Evolutionary conservation across 1,140 invertebrate genomes (phyloP).

Genomic region (Procambarus clarkii): DNA sequence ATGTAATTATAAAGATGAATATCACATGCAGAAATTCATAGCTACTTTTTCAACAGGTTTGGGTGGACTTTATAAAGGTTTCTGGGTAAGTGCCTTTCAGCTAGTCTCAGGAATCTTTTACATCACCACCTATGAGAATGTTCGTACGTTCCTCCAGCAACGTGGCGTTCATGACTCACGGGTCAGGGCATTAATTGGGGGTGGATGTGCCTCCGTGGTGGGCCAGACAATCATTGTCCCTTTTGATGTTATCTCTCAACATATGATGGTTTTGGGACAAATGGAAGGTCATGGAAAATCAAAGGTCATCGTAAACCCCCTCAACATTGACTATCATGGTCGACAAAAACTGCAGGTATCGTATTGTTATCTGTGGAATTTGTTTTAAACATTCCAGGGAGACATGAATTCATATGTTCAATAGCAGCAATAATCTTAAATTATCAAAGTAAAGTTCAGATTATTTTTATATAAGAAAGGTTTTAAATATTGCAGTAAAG

Average conservation of each 20-base stretch:
- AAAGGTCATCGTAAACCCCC: conserved; percentile 74
- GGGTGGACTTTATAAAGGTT: conserved; percentile 93
- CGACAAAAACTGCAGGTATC: conserved; percentile 77
- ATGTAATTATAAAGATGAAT: too few relatives aligned
- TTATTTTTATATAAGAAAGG: too few relatives aligned
- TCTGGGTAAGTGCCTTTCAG: conserved; percentile 93
- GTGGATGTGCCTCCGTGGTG: conserved; percentile 92
- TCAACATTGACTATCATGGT: conserved; percentile 76
- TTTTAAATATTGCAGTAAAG: too few relatives aligned
- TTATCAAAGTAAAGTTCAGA: too few relatives aligned
- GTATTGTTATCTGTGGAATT: not conserved
- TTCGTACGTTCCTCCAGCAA: conserved; percentile 86
- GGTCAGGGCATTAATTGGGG: conserved; percentile 78
- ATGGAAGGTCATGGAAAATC: conserved; percentile 50
- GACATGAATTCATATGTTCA: too few relatives aligned
- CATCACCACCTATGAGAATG: conserved; percentile 96
- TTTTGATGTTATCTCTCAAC: conserved; percentile 96
- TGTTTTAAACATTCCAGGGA: too few relatives aligned
- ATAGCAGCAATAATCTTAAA: too few relatives aligned
- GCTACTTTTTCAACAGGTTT: conserved; percentile 74
- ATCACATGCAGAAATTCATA: not conserved
- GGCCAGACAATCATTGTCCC: conserved; percentile 97
- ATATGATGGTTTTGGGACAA: conserved; percentile 93
- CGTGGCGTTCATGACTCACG: conserved; percentile 76
- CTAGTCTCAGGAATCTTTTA: conserved; percentile 92